Conservation (phyloP, 2,113 vertebrate genomes). For the Condylura cristata region DNA sequence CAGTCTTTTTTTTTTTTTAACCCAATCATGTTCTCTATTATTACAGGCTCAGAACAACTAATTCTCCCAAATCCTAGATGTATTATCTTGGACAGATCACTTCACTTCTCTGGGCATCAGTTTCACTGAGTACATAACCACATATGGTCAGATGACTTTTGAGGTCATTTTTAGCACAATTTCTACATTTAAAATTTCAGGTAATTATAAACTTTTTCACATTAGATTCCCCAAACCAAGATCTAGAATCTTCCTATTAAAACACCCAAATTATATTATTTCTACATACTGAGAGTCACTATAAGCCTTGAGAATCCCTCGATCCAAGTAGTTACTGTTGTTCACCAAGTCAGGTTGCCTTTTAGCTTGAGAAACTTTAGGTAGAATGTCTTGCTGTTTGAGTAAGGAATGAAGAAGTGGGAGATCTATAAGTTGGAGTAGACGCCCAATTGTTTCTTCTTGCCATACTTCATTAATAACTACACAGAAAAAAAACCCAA, state of each 20-base stretch:
- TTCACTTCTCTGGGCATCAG: background rate
- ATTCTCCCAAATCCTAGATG: background rate
- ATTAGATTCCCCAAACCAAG: slow-evolving; percentile 23
- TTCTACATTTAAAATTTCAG: slow-evolving; percentile 15
- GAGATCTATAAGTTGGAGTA: slow-evolving; percentile 96
- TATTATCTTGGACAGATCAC: background rate
- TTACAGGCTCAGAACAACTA: background rate
- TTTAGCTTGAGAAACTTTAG: slow-evolving; percentile 83
- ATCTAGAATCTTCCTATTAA: background rate
- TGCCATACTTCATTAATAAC: slow-evolving; percentile 96
- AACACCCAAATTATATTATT: slow-evolving; percentile 13
- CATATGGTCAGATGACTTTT: background rate
- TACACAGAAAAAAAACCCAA: slow-evolving; percentile 69
- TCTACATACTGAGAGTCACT: slow-evolving; percentile 94
- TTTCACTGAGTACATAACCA: background rate
- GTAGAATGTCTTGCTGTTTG: slow-evolving; percentile 83
- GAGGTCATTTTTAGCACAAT: slow-evolving; percentile 8
- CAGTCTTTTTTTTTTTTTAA: background rate
- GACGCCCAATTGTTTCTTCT: slow-evolving; percentile 93
- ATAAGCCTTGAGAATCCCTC: slow-evolving; percentile 97
- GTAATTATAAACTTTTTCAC: background rate
- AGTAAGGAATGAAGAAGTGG: slow-evolving; percentile 94
- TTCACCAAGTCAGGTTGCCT: slow-evolving; percentile 87
- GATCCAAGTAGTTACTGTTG: slow-evolving; percentile 93
- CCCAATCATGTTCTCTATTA: background rate